Percentiles rank a stretch among this genome's conserved stretches.
Conservation (phyloP, 1,140 invertebrate genomes). For the Macrotrachela quadricornifera region DNA sequence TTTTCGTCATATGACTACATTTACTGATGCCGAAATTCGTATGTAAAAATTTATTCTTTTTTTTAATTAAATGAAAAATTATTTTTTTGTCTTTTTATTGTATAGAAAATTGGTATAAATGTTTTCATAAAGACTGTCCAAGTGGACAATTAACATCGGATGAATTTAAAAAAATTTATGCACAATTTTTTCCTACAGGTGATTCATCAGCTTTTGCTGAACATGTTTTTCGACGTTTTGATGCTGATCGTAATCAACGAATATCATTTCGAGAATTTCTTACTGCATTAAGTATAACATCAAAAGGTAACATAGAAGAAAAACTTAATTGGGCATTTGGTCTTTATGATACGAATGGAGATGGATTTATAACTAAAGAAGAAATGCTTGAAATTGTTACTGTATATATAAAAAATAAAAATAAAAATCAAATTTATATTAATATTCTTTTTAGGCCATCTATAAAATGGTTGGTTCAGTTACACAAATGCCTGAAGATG, state of each 20-base stretch:
- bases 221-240: conserved; percentile 9
- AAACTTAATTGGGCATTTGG: conserved; percentile 9
- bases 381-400: conserved; percentile 9
- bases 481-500: conserved; percentile 97
- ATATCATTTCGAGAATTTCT: conserved; percentile 29
- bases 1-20: too few species aligned
- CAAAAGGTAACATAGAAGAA: conserved; percentile 1
- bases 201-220: conserved; percentile 5
- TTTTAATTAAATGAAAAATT: too few species aligned
- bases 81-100: too few species aligned
- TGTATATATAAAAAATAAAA: not conserved
- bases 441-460: conserved; percentile 50
- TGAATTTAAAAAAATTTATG: conserved; percentile 8
- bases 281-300: conserved; percentile 6
- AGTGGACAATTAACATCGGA: conserved; percentile 1
- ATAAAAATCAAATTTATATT: conserved; percentile 12
- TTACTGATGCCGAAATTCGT: too few species aligned
- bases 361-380: conserved; percentile 2
- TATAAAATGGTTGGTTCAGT: conserved; percentile 98
- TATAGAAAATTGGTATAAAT: conserved; percentile 7
- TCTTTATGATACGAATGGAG: conserved; percentile 6
- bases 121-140: conserved; percentile 8
- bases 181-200: conserved; percentile 4
- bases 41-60: too few species aligned
- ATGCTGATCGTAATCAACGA: conserved; percentile 1